Evolutionary conservation across 2,113 vertebrate genomes (phyloP).

Genomic region (Vidua macroura): DNA sequence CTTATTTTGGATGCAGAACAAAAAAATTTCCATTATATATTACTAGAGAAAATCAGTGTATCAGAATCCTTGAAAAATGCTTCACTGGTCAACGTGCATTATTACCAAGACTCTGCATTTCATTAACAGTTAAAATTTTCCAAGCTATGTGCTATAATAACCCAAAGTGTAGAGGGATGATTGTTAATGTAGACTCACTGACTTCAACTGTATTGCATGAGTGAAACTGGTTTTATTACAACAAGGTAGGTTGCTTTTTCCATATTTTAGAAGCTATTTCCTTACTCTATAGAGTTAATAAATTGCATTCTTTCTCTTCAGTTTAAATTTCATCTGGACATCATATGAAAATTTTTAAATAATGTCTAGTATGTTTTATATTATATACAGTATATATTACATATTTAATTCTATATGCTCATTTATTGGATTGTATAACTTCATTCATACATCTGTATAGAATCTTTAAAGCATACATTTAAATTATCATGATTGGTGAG

Average conservation of each 20-base stretch:
- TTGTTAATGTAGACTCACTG: background rate
- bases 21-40: background rate
- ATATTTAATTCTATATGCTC: background rate
- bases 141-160: background rate
- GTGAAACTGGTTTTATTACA: background rate
- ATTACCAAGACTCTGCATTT: background rate
- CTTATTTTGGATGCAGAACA: background rate
- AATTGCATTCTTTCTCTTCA: background rate
- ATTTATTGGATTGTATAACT: background rate
- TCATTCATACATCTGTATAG: background rate
- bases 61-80: background rate
- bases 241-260: accelerated
- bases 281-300: background rate
- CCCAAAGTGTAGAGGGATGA: background rate
- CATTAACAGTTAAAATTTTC: background rate
- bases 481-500: background rate
- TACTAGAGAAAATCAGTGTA: background rate
- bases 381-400: background rate
- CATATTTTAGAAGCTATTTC: background rate
- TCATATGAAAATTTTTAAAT: background rate
- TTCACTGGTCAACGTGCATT: accelerated
- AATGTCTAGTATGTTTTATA: background rate
- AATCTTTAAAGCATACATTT: background rate
- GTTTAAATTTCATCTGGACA: background rate
- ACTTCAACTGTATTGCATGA: background rate